Evolutionary conservation across 2,113 vertebrate genomes (phyloP).

Genomic region (Nestor notabilis): DNA sequence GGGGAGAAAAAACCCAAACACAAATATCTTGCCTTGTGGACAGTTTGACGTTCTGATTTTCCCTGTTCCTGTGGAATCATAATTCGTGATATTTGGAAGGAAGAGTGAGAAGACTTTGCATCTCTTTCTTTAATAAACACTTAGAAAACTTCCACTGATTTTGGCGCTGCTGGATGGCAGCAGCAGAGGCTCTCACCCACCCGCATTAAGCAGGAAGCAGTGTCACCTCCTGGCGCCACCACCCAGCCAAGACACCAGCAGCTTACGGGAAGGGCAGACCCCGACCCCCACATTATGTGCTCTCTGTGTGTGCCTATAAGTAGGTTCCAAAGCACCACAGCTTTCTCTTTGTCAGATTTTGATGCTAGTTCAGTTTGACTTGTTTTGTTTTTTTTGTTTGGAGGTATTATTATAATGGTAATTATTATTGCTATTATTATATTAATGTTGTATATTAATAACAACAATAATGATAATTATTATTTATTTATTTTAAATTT

Average conservation of each 20-base stretch:
- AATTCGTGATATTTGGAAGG: not conserved
- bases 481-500: not conserved
- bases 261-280: not conserved
- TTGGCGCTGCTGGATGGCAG: not conserved
- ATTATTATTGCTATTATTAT: too few species aligned
- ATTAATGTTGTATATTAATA: too few species aligned
- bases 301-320: not conserved
- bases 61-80: not conserved
- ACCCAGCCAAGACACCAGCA: not conserved
- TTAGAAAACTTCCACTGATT: not conserved
- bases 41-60: not conserved
- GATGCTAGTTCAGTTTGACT: not conserved
- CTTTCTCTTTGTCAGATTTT: not conserved
- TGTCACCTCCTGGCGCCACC: not conserved
- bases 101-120: not conserved
- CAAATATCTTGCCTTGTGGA: not conserved
- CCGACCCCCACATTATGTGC: rapidly evolving
- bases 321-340: not conserved
- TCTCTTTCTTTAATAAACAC: not conserved
- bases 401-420: too few species aligned
- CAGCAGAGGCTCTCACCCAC: not conserved
- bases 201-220: not conserved
- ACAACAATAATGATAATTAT: too few species aligned
- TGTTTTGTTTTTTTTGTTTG: not conserved
- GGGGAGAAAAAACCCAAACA: not conserved